Conservation (phyloP, 2,113 vertebrate species). For the Muntiacus muntjak region DNA sequence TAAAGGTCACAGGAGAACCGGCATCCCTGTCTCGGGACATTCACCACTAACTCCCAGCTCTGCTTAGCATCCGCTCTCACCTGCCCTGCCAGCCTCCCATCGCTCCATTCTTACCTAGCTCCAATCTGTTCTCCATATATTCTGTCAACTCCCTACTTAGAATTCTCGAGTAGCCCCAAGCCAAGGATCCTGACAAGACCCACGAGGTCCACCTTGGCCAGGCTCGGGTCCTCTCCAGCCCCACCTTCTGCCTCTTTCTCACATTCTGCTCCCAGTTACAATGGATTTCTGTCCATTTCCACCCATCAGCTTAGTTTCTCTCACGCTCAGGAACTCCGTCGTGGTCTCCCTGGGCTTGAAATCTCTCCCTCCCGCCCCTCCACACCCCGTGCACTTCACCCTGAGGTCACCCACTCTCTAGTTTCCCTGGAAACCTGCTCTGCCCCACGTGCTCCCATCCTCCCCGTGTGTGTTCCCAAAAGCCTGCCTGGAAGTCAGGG, state of each 20-base stretch:
- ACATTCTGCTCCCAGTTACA: not conserved
- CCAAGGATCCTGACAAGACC: not conserved
- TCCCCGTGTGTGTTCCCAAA: fast-evolving
- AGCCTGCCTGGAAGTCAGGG: not conserved
- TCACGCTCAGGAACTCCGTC: fast-evolving
- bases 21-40: not conserved
- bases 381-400: not conserved
- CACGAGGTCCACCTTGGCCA: fast-evolving
- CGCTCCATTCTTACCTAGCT: fast-evolving
- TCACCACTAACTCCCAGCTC: not conserved
- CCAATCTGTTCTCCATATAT: not conserved
- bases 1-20: not conserved
- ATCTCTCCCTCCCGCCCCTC: too few species aligned
- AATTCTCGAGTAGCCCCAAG: not conserved
- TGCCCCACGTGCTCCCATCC: fast-evolving
- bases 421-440: not conserved
- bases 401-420: not conserved
- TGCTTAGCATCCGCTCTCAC: not conserved
- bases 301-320: not conserved
- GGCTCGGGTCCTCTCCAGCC: fast-evolving
- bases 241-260: too few species aligned
- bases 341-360: not conserved
- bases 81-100: not conserved
- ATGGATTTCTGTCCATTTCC: not conserved
- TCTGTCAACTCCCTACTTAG: too few species aligned